Percentiles rank a stretch among this genome's conserved stretches.
Evolutionary conservation across 2,888 invertebrate genomes (phyloP).

Genomic region (Plagodis dolabraria): DNA sequence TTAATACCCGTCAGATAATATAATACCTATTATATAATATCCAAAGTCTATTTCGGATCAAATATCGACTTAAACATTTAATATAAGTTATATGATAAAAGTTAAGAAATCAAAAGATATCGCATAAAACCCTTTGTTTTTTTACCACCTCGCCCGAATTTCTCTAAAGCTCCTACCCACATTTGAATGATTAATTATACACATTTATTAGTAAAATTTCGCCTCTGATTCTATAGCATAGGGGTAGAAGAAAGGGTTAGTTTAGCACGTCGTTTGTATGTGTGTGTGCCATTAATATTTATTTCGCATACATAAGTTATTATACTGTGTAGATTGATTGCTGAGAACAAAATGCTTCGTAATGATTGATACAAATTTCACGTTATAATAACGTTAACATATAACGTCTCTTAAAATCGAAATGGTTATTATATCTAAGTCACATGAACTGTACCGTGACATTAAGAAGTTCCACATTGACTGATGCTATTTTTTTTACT

Average conservation of each 20-base stretch:
- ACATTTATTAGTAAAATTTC: slow-evolving; percentile 81
- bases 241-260: slow-evolving; percentile 77
- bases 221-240: slow-evolving; percentile 56
- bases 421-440: slow-evolving; percentile 8
- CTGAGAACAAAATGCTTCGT: slow-evolving; percentile 42
- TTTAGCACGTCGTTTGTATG: slow-evolving; percentile 44
- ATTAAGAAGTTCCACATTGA: slow-evolving; percentile 1
- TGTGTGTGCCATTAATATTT: slow-evolving; percentile 75
- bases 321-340: slow-evolving; percentile 50
- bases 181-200: slow-evolving; percentile 78
- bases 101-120: slow-evolving; percentile 18
- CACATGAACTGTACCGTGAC: neutral
- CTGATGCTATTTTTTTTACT: no score
- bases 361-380: slow-evolving; percentile 24
- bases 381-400: slow-evolving; percentile 2
- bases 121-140: slow-evolving; percentile 32
- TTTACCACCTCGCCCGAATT: slow-evolving; percentile 30
- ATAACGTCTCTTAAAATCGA: neutral
- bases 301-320: slow-evolving; percentile 73
- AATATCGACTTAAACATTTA: neutral
- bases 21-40: no score
- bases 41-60: no score
- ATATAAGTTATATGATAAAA: slow-evolving; percentile 10
- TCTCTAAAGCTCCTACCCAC: slow-evolving; percentile 34
- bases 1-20: no score